A percentile compares a stretch with the other conserved stretches of the same genome.
These are phyloP conservation scores for Chiridota heheva DNA, from an alignment of 35 echinoderm and acorn worm genomes.

Conservation along the genomic window DNA sequence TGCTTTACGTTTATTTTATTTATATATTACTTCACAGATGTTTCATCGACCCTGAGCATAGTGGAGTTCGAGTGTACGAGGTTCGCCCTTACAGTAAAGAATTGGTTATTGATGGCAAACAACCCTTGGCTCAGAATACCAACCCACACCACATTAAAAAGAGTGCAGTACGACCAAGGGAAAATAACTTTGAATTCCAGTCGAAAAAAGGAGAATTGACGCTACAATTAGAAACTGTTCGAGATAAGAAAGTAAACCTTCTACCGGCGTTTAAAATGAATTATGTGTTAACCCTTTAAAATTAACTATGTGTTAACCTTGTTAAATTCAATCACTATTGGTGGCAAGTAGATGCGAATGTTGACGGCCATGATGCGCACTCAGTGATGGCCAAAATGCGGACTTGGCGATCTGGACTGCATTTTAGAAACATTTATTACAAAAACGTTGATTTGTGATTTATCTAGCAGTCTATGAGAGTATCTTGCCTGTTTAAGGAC, in stretches of 20 bases:
- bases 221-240: slow-evolving; percentile 68
- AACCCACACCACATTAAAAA: slow-evolving; percentile 76
- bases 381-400: no score
- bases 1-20: no score
- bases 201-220: slow-evolving; percentile 77
- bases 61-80: slow-evolving; percentile 86
- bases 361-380: no score
- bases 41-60: slow-evolving; percentile 89
- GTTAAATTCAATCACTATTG: no score
- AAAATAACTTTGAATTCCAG: slow-evolving; percentile 97
- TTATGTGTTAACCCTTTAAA: slow-evolving; percentile 88
- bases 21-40: no score
- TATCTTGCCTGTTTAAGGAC: no score
- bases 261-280: slow-evolving; percentile 96
- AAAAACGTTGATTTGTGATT: no score
- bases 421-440: no score
- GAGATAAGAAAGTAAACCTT: slow-evolving; percentile 40
- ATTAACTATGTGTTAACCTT: no score
- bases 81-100: slow-evolving; percentile 64
- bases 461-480: no score
- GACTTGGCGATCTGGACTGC: no score
- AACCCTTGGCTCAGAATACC: slow-evolving; percentile 67
- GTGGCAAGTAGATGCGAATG: no score
- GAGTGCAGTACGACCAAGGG: slow-evolving; percentile 62
- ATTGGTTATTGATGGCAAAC: slow-evolving; percentile 76